Evolutionary conservation across 2,888 invertebrate genomes (phyloP).

Genomic region (Gibbula magus): DNA sequence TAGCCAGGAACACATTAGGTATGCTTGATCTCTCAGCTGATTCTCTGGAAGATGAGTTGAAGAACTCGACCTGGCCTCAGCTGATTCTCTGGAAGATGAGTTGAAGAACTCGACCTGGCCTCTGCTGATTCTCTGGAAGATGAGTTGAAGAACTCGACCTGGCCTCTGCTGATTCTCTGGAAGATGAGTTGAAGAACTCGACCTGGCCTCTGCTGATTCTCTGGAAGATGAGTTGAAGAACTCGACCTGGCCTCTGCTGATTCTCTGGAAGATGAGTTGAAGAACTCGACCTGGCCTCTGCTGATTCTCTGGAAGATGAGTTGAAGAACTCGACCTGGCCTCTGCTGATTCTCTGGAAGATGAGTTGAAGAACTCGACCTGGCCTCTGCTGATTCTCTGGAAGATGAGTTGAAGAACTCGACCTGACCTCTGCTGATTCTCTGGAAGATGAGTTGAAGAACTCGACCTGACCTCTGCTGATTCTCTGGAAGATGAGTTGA

Average conservation of each 20-base stretch:
- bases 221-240: too few relatives aligned
- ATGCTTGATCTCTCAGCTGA: conserved; percentile 21
- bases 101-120: neutral
- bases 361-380: too few relatives aligned
- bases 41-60: neutral
- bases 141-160: conserved; percentile 29
- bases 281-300: conserved; percentile 30
- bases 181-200: conserved; percentile 27
- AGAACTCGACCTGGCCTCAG: neutral
- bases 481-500: conserved; percentile 22
- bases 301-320: too few relatives aligned
- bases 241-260: conserved; percentile 29
- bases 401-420: too few relatives aligned
- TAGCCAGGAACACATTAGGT: conserved; percentile 28
- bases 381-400: too few relatives aligned
- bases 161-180: conserved; percentile 16
- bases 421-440: too few relatives aligned
- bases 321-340: too few relatives aligned
- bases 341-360: too few relatives aligned
- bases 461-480: conserved; percentile 6
- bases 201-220: too few relatives aligned
- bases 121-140: neutral
- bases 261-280: too few relatives aligned
- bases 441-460: too few relatives aligned
- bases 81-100: neutral